phyloP scores from a whole-genome alignment of 2,113 vertebrate species.

The Ploceus nigricollis region DNA sequence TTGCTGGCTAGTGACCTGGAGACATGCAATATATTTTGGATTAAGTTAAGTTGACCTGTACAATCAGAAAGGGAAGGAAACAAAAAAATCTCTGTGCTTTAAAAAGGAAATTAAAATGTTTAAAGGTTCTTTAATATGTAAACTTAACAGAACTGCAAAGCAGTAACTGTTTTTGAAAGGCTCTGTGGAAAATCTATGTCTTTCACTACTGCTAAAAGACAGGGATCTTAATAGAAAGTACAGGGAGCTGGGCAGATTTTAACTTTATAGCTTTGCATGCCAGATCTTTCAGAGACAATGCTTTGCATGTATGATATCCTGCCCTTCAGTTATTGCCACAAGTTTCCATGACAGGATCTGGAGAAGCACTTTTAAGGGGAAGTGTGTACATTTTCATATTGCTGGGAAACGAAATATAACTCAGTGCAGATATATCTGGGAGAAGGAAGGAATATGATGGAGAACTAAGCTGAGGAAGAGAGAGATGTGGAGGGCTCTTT shows the following conservation, averaged over 20 bases:
- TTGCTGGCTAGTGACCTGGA: neutral
- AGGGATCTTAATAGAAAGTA: neutral
- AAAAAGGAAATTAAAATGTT: slow-evolving; percentile 28
- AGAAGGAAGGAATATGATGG: neutral
- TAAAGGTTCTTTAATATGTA: neutral
- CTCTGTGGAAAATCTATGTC: neutral
- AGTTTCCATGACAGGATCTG: neutral
- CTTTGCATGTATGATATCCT: neutral
- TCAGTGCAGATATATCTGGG: neutral
- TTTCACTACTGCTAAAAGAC: neutral
- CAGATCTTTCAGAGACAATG: neutral
- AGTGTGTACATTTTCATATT: neutral
- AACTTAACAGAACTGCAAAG: neutral
- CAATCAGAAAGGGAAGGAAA: neutral
- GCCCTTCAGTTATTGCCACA: neutral
- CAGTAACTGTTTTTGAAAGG: neutral
- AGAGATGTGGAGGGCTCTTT: neutral
- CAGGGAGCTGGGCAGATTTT: neutral
- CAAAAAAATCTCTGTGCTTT: neutral
- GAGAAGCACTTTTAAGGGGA: neutral
- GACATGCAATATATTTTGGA: slow-evolving; percentile 15
- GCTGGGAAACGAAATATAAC: neutral
- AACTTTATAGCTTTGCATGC: neutral
- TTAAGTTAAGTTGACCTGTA: slow-evolving; percentile 28
- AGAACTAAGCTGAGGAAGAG: neutral